Evolutionary conservation across 1,140 invertebrate genomes (phyloP).

Genomic region (Drosophila littoralis): DNA sequence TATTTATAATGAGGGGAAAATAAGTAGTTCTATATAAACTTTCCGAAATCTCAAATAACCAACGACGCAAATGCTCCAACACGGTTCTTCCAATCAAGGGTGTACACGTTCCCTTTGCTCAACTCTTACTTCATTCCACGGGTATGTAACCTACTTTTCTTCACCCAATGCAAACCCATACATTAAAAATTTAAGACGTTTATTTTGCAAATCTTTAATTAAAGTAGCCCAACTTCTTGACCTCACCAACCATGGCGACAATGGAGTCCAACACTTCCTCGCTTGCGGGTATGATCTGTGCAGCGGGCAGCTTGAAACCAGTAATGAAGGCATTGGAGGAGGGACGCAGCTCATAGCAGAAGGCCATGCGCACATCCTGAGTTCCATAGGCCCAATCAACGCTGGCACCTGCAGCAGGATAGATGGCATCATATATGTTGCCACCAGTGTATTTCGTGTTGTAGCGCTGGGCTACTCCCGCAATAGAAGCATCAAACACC

Average conservation of each 20-base stretch:
- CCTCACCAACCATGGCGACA: slow-evolving; percentile 86
- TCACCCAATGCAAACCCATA: no score
- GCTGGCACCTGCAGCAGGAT: slow-evolving; percentile 86
- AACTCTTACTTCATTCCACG: no score
- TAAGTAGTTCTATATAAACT: no score
- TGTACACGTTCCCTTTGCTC: no score
- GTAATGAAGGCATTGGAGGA: slow-evolving; percentile 85
- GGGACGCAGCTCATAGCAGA: slow-evolving; percentile 89
- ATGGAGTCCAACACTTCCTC: slow-evolving; percentile 89
- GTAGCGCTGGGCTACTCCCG: slow-evolving; percentile 82
- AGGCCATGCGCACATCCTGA: slow-evolving; percentile 88
- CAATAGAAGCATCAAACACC: slow-evolving; percentile 83
- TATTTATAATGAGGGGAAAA: no score
- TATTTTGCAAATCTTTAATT: slow-evolving; percentile 30
- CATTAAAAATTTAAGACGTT: not conserved
- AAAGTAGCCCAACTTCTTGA: slow-evolving; percentile 79
- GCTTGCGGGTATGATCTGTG: slow-evolving; percentile 90
- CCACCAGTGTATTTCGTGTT: slow-evolving; percentile 85
- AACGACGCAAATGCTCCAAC: no score
- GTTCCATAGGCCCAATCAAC: slow-evolving; percentile 90
- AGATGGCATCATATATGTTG: slow-evolving; percentile 85
- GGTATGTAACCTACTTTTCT: no score
- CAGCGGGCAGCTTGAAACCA: slow-evolving; percentile 91
- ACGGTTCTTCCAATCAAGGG: no score
- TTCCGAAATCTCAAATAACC: no score